Evolutionary conservation across 2,113 vertebrate species (phyloP), one percentile per base, ranked within the genome.

Genomic region (Elephantulus edwardii): DNA sequence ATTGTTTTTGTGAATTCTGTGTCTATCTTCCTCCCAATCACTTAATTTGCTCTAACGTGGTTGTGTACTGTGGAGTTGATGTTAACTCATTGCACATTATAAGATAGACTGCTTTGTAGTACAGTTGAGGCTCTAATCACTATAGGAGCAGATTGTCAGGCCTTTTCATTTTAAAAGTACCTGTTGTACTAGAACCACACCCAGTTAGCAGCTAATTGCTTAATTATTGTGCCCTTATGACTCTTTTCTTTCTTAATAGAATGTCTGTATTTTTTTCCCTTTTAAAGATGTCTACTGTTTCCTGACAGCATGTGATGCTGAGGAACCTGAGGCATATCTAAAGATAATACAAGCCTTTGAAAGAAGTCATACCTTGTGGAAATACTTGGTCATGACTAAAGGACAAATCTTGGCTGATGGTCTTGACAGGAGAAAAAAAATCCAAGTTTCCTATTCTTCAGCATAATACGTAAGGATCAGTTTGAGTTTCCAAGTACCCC

Each of bases 1-100:
- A 44, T n/a, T n/a, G 40, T 64, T 4, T 38, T 76, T 46, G 16
- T 40, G 19, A 48, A 0, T 12, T 74, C n/a, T 52, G 22, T 46
- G 28, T 3, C 38, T 16, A 8, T 1, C 2, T 0, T 8, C 2
- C 10, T 46, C 7, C 14, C 2, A 7, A 8, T 8, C 12, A 14
- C 7, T 0, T 4, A 40, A 4, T 16, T 48, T 87, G 81, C 72
- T 10, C 4, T 60, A 42, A 68, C 22, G 64, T 20, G 35, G n/a
- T 38, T 68, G 64, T 38, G 64, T 68, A n/a, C 64, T 38, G 64
- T 68, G 64, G n/a, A 38, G 11, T 68, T 19, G 17, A 68, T 28
- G 7, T 19, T 16, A 13, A 20, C 6, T n/a, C n/a, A 35, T 20
- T 13, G 17, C 17, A 33, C 3, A 6, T 10, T 9, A 62, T 19